Evolutionary conservation across 2,797 vertebrate genomes (phyloP).

Genomic region (Lemur catta): DNA sequence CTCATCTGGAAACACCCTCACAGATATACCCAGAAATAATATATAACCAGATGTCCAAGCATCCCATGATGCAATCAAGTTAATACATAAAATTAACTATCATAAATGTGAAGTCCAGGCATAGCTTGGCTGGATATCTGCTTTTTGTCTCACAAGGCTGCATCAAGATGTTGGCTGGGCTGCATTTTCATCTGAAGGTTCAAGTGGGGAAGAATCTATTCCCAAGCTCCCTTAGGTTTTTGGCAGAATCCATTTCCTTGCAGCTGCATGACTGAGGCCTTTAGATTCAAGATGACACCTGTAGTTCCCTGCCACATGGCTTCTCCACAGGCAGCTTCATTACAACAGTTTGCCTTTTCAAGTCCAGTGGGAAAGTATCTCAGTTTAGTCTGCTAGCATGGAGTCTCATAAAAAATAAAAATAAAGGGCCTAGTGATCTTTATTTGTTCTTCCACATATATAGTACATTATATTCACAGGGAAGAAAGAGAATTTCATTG

Average conservation of each 20-base stretch:
- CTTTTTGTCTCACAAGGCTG: background rate
- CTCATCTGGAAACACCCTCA: background rate
- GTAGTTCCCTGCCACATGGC: background rate
- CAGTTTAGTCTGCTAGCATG: background rate
- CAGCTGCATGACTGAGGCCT: background rate
- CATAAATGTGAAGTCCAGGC: background rate
- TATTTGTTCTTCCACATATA: background rate
- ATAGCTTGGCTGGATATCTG: background rate
- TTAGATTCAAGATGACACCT: background rate
- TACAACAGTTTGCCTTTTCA: background rate
- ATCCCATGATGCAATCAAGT: background rate
- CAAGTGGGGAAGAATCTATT: background rate
- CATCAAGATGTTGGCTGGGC: background rate
- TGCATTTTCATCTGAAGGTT: background rate
- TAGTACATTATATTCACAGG: background rate
- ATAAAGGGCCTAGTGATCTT: background rate
- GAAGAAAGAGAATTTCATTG: background rate
- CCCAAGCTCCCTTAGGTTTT: background rate
- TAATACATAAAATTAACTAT: background rate
- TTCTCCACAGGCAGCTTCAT: background rate
- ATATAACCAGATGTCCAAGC: background rate
- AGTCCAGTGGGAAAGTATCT: background rate
- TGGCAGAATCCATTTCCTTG: background rate
- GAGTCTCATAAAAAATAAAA: background rate
- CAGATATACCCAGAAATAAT: background rate